phyloP scores from a whole-genome alignment of 2,888 invertebrate genomes.

The Leptopilina myrica region DNA sequence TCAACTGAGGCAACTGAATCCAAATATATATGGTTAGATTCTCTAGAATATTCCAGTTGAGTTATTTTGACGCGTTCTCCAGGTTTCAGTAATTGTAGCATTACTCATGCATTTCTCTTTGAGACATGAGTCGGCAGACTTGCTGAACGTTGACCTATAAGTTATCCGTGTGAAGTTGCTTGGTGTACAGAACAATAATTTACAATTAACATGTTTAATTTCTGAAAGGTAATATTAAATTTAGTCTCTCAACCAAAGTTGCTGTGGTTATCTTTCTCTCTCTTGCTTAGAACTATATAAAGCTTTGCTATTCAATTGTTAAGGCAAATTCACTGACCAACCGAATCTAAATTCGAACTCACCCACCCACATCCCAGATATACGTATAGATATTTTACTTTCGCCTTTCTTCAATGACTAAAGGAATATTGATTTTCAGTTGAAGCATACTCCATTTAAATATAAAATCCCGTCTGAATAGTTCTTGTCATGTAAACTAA shows the following conservation, averaged over 20 bases:
- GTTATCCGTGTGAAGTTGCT: slow-evolving; percentile 20
- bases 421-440: slow-evolving; percentile 9
- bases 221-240: slow-evolving; percentile 51
- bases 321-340: slow-evolving; percentile 1
- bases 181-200: background rate
- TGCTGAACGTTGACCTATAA: slow-evolving; percentile 23
- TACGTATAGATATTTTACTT: background rate
- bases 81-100: slow-evolving; percentile 20
- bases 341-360: background rate
- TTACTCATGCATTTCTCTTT: slow-evolving; percentile 16
- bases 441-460: slow-evolving; percentile 4
- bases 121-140: slow-evolving; percentile 18
- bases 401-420: background rate
- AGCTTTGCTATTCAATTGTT: slow-evolving; percentile 1
- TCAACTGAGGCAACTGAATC: background rate
- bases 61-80: slow-evolving; percentile 21
- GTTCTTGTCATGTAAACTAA: background rate
- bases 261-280: background rate
- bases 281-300: background rate
- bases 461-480: background rate
- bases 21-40: background rate
- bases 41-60: slow-evolving; percentile 20
- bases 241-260: slow-evolving; percentile 39
- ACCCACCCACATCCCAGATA: background rate
- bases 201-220: slow-evolving; percentile 57